Base-by-base conservation (phyloP, 2,797 vertebrate species). In the Syngnathus rostellatus region DNA sequence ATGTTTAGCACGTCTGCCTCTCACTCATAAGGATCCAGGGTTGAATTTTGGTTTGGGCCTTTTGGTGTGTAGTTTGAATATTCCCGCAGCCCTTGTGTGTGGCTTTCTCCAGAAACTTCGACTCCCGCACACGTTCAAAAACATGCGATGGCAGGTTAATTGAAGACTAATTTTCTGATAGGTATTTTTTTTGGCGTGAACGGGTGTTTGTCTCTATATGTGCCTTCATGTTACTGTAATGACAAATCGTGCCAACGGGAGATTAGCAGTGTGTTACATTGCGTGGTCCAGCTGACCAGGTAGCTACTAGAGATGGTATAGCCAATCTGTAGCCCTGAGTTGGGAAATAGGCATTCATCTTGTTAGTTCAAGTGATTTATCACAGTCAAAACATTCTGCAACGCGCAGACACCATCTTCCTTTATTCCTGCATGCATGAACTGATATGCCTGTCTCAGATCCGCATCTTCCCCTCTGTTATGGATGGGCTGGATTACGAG, bases 371-470 rank as follows among this genome's bases (percentile, higher is more conserved):
- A 17, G 12, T 17, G 31, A 8, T 19, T 5, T 38, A 6, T 23
- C 10, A 62, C 41, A 43, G 8, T 38, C 55, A 66, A 59, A 76
- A 81, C 77, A 77, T 69, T 83, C 65, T 74, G 73, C 69, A 78
- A 75, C 69, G 75, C 79, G 60, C 66, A 51, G 80, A 68, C 79
- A 63, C 65, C 70, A 74, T 62, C 67, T 83, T 73, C 71, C 70
- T 81, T 79, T 68, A 77, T 71, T 73, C 74, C 60, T 77, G 68
- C 64, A 73, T 81, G 71, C 72, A 77, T 74, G 68, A 57, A 72
- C 67, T 64, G 40, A 72, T 77, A 72, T 66, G 63, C 38, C 43
- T 43, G 67, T 70, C 75, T 77, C 74, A 77, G 68, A 80, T 79
- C 67, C 69, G 72, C 70, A 68, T 72, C 67, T 69, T 71, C 64